A percentile compares a stretch with the other conserved stretches of the same genome.
Conservation (phyloP, 2,113 vertebrate species). For the Elgaria multicarinata region DNA sequence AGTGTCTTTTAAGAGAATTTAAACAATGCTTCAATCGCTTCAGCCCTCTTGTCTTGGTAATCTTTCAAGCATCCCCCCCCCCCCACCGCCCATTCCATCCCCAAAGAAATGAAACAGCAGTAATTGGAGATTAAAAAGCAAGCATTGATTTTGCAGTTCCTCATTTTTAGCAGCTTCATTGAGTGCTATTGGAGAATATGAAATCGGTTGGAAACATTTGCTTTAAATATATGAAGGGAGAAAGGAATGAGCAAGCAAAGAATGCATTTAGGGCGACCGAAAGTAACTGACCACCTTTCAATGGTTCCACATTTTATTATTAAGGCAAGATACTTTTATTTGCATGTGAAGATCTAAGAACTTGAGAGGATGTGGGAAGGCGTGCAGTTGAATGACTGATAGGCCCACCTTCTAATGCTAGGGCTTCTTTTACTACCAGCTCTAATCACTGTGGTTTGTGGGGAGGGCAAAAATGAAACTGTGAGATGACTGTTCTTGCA, state of each 20-base stretch:
- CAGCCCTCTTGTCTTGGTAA: slow-evolving; percentile 5
- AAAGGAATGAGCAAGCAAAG: neutral
- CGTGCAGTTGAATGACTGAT: too few species aligned
- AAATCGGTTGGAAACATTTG: neutral
- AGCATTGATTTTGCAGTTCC: slow-evolving; percentile 4
- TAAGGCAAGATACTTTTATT: neutral
- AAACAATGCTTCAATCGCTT: neutral
- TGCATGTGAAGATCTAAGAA: neutral
- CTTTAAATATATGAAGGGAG: neutral
- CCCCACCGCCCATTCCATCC: fast-evolving
- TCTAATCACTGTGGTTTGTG: too few species aligned
- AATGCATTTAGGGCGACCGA: slow-evolving; percentile 4
- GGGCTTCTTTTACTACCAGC: too few species aligned
- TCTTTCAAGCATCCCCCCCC: neutral
- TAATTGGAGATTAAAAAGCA: slow-evolving; percentile 31
- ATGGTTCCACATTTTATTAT: neutral
- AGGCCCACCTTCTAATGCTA: too few species aligned
- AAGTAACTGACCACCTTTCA: neutral
- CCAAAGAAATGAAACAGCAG: slow-evolving; percentile 20
- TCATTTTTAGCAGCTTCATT: slow-evolving; percentile 19
- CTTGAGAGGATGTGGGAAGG: neutral
- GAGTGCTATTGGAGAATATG: slow-evolving; percentile 2
- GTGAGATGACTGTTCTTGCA: too few species aligned
- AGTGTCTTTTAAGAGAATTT: neutral
- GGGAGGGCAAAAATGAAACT: too few species aligned